These are phyloP conservation scores for Macropus fuliginosus DNA, from an alignment of 2,797 vertebrate genomes.

Conservation along the genomic window DNA sequence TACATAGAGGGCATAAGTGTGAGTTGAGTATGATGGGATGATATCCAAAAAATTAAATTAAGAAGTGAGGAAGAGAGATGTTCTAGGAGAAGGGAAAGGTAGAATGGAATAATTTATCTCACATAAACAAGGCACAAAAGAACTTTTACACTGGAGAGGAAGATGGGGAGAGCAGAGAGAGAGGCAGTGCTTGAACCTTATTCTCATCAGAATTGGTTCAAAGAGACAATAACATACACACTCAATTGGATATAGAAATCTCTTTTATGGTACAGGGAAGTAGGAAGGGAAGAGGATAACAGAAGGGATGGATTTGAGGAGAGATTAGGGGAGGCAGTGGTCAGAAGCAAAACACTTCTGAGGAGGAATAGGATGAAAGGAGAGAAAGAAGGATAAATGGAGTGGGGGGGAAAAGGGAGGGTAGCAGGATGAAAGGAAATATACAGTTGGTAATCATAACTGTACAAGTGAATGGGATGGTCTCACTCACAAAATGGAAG, in stretches of 20 bases:
- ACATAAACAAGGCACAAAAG: not conserved
- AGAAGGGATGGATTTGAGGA: not conserved
- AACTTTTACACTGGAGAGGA: not conserved
- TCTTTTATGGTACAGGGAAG: not conserved
- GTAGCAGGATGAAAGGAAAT: not conserved
- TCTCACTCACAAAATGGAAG: not conserved
- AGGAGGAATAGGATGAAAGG: not conserved
- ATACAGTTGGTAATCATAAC: not conserved
- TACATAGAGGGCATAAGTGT: not conserved
- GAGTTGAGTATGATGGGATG: not conserved
- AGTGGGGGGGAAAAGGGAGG: not conserved
- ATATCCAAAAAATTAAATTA: not conserved
- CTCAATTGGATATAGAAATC: not conserved
- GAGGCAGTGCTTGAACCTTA: not conserved
- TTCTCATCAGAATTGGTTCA: not conserved
- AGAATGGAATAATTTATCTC: not conserved
- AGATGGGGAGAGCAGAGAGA: not conserved
- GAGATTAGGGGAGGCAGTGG: not conserved
- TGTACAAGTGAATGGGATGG: not conserved
- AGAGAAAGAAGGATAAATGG: not conserved
- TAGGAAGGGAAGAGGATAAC: not conserved
- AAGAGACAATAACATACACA: not conserved
- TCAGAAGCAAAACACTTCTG: not conserved
- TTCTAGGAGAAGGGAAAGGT: too few species aligned
- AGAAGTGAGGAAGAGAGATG: not conserved